A percentile compares a stretch with the other conserved stretches of the same genome.
Conservation (phyloP, 2,888 invertebrate species). For the Buathra laborator region DNA sequence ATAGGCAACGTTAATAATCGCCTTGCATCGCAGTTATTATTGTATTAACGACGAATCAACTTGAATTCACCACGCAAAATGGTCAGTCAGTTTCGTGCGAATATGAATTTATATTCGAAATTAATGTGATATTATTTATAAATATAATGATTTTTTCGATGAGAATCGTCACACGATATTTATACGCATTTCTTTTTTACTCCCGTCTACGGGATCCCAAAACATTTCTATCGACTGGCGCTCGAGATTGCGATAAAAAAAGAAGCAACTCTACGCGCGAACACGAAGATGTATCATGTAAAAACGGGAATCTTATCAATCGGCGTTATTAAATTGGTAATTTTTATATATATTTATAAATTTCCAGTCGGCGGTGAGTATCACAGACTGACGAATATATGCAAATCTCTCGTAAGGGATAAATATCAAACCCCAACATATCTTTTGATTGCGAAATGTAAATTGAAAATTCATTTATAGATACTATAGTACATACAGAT, state of each 20-base stretch:
- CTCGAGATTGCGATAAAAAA: too few species aligned
- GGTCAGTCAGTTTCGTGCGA: slow-evolving; percentile 19
- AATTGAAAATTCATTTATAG: slow-evolving; percentile 33
- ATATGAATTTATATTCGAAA: slow-evolving; percentile 43
- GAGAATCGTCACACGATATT: slow-evolving; percentile 1
- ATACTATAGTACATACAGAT: slow-evolving; percentile 51
- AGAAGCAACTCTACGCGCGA: too few species aligned
- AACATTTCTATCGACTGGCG: not conserved
- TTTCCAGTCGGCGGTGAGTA: slow-evolving; percentile 11
- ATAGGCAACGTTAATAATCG: not conserved
- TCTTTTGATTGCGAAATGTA: slow-evolving; percentile 28
- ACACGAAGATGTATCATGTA: too few species aligned
- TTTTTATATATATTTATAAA: slow-evolving; percentile 2
- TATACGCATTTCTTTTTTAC: slow-evolving; percentile 16
- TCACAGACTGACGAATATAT: slow-evolving; percentile 21
- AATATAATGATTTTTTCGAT: slow-evolving; percentile 43
- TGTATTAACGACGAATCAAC: not conserved
- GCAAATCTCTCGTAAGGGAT: not conserved
- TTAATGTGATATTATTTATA: slow-evolving; percentile 57
- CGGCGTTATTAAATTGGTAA: slow-evolving; percentile 30
- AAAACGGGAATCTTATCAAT: slow-evolving; percentile 13
- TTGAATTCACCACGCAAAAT: not conserved
- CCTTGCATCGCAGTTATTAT: not conserved
- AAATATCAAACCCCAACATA: not conserved
- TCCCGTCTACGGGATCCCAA: not conserved